Conservation (phyloP, 37 sponge, comb jelly and placozoan genomes). For the Tethya wilhelma region DNA sequence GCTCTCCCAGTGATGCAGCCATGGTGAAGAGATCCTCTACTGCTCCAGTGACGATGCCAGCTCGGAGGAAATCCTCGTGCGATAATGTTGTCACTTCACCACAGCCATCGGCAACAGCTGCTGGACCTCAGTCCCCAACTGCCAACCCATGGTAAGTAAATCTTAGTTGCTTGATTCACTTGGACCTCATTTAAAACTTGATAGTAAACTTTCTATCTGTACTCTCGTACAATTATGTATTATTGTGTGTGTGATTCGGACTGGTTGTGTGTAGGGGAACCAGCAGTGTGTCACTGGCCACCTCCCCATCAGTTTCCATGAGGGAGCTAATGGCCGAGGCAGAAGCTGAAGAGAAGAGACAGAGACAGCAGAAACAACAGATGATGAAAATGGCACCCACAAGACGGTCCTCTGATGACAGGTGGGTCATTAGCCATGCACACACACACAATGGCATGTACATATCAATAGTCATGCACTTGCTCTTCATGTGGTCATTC, state of each 20-base stretch:
- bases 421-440: background rate
- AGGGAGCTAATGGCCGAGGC: constrained; percentile 64
- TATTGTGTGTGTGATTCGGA: no score
- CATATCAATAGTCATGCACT: no score
- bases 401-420: background rate
- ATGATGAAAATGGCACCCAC: background rate
- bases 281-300: background rate
- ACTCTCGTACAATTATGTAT: no score
- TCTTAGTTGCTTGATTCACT: background rate
- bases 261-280: background rate
- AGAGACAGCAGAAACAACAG: background rate
- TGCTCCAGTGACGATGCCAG: background rate
- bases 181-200: background rate
- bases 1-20: no score
- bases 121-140: background rate
- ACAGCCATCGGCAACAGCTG: no score
- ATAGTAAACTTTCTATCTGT: no score
- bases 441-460: background rate
- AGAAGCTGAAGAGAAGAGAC: constrained; percentile 27
- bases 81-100: background rate
- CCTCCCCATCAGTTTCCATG: constrained; percentile 46
- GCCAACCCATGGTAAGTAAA: constrained; percentile 27
- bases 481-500: no score
- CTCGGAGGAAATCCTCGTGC: background rate
- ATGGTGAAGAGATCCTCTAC: no score